A percentile compares a stretch with the other conserved stretches of the same genome.
Evolutionary conservation across 2,888 invertebrate genomes (phyloP).

Genomic region (Smittia sp.): DNA sequence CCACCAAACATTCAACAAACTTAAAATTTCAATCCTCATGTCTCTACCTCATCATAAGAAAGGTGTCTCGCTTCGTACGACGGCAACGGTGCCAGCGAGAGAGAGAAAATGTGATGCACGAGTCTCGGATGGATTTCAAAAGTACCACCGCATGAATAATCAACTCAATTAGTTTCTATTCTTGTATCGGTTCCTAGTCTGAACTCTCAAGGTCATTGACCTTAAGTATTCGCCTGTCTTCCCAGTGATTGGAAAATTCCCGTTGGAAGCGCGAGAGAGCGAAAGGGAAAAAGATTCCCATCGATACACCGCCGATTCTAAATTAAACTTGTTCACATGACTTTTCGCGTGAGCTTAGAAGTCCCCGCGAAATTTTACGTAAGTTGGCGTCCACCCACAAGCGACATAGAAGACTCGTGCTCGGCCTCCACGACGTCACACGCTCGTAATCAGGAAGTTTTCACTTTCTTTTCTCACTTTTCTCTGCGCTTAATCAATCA

Average conservation of each 20-base stretch:
- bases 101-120: background rate
- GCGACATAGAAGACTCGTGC: background rate
- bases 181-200: too few species aligned
- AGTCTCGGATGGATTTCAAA: background rate
- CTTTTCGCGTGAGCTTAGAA: constrained; percentile 14
- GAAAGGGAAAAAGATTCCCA: background rate
- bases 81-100: too few species aligned
- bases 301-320: background rate
- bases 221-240: background rate
- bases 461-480: background rate
- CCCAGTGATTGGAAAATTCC: constrained; percentile 30
- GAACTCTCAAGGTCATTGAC: constrained; percentile 30
- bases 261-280: background rate
- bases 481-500: background rate
- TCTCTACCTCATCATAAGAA: background rate
- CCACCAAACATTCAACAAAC: too few species aligned
- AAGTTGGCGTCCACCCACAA: constrained; percentile 31
- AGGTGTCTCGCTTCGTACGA: too few species aligned
- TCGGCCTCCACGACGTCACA: background rate
- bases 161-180: too few species aligned
- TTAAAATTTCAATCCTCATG: background rate
- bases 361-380: constrained; percentile 24
- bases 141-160: background rate
- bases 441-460: constrained; percentile 4
- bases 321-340: constrained; percentile 34